Conservation (phyloP, 1,140 invertebrate species). For the Sipha flava region DNA sequence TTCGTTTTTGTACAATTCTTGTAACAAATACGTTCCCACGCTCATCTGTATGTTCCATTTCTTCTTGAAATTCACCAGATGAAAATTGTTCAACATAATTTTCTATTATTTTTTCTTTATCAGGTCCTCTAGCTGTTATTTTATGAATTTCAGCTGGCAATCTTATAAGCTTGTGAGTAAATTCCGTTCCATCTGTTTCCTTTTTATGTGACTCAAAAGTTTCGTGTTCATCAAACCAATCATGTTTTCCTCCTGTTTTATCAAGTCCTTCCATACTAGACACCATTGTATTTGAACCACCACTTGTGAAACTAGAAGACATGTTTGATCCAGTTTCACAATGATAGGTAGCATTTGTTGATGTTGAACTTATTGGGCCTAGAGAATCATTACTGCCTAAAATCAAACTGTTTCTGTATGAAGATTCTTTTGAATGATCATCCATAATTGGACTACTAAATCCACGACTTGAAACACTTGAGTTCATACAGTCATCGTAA, state of each 20-base stretch:
- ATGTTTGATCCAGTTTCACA: slow-evolving; percentile 72
- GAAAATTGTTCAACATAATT: slow-evolving; percentile 48
- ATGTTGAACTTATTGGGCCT: slow-evolving; percentile 63
- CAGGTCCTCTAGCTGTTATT: slow-evolving; percentile 50
- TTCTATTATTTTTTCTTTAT: slow-evolving; percentile 47
- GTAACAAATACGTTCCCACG: slow-evolving; percentile 49
- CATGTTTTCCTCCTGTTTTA: slow-evolving; percentile 40
- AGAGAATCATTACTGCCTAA: slow-evolving; percentile 59
- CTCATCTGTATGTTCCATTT: slow-evolving; percentile 47
- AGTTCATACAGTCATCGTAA: slow-evolving; percentile 14
- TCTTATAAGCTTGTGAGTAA: slow-evolving; percentile 46
- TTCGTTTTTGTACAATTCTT: slow-evolving; percentile 46
- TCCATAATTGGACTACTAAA: slow-evolving; percentile 8
- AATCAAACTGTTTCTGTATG: slow-evolving; percentile 42
- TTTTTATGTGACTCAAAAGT: slow-evolving; percentile 39
- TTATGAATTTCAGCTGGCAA: slow-evolving; percentile 48
- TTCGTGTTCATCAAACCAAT: slow-evolving; percentile 46
- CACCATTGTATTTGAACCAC: slow-evolving; percentile 64
- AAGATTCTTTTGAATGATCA: neutral
- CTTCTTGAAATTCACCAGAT: slow-evolving; percentile 47
- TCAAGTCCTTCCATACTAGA: slow-evolving; percentile 60
- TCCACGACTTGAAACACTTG: slow-evolving; percentile 9
- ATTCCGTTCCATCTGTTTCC: slow-evolving; percentile 40
- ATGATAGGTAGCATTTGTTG: slow-evolving; percentile 72
- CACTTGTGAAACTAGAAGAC: slow-evolving; percentile 71